Evolutionary conservation across 1,140 invertebrate species (phyloP).

Genomic region (Zophobas atratus): DNA sequence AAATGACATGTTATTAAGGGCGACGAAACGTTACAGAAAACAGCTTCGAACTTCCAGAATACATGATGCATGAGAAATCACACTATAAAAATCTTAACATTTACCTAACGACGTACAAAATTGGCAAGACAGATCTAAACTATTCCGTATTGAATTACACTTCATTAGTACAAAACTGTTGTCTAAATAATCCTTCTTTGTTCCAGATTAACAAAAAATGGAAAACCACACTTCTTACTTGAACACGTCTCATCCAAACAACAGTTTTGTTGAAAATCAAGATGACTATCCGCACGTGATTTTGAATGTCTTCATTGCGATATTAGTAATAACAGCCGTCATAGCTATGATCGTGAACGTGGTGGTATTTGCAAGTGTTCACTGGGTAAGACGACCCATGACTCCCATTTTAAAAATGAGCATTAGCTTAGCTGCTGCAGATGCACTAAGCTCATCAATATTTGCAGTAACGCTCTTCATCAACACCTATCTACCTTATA

Average conservation of each 20-base stretch:
- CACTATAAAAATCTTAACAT: too few relatives aligned
- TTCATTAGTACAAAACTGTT: background rate
- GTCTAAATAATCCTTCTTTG: background rate
- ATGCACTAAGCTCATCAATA: conserved; percentile 72
- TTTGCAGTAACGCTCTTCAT: conserved; percentile 71
- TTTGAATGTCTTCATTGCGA: conserved; percentile 28
- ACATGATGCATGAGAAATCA: background rate
- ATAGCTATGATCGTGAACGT: conserved; percentile 71
- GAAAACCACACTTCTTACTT: background rate
- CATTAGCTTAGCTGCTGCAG: conserved; percentile 74
- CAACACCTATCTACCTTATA: conserved; percentile 70
- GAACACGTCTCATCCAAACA: conserved; percentile 6
- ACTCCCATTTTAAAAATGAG: conserved; percentile 75
- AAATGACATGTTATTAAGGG: too few relatives aligned
- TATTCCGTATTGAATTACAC: too few relatives aligned
- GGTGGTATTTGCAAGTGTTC: conserved; percentile 70
- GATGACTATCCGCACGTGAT: background rate
- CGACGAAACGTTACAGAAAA: background rate
- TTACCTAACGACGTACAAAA: too few relatives aligned
- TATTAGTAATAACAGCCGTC: conserved; percentile 32
- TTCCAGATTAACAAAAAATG: conserved; percentile 33
- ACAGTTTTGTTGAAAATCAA: background rate
- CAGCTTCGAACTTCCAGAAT: background rate
- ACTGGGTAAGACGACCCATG: conserved; percentile 72
- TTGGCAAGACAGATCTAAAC: too few relatives aligned